Conservation (phyloP, 2,888 invertebrate species). For the Drosophila neonasuta region DNA sequence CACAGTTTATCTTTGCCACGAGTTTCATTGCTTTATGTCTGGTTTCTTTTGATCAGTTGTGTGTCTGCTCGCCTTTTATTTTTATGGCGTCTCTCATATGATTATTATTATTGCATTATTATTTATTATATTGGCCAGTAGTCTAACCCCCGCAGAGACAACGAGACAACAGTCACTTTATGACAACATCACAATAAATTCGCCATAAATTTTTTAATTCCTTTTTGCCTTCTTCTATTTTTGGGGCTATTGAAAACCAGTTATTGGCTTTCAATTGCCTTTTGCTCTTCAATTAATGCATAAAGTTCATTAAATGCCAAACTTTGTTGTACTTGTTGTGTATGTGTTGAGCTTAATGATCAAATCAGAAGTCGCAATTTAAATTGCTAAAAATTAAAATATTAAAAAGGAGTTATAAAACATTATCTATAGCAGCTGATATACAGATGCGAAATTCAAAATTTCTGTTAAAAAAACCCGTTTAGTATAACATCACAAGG, state of each 20-base stretch:
- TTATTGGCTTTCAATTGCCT: conserved; percentile 33
- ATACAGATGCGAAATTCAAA: neutral
- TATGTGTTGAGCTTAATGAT: conserved; percentile 6
- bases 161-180: conserved; percentile 45
- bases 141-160: conserved; percentile 3
- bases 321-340: conserved; percentile 26
- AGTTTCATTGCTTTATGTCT: conserved; percentile 30
- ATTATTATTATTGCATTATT: conserved; percentile 60
- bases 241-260: conserved; percentile 41
- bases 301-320: conserved; percentile 64
- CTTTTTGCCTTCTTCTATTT: conserved; percentile 11
- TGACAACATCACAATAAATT: conserved; percentile 66
- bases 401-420: neutral
- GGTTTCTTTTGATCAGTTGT: conserved; percentile 23
- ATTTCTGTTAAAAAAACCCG: too few species aligned
- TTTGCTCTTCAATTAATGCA: conserved; percentile 33
- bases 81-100: conserved; percentile 35
- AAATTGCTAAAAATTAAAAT: neutral
- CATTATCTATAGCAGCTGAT: neutral
- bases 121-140: conserved; percentile 52
- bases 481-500: too few species aligned
- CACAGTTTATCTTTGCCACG: conserved; percentile 9
- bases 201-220: conserved; percentile 63
- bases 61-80: conserved; percentile 11
- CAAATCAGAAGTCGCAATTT: conserved; percentile 4